Conservation (phyloP, 2,888 invertebrate genomes). For the Microplitis manilae region DNA sequence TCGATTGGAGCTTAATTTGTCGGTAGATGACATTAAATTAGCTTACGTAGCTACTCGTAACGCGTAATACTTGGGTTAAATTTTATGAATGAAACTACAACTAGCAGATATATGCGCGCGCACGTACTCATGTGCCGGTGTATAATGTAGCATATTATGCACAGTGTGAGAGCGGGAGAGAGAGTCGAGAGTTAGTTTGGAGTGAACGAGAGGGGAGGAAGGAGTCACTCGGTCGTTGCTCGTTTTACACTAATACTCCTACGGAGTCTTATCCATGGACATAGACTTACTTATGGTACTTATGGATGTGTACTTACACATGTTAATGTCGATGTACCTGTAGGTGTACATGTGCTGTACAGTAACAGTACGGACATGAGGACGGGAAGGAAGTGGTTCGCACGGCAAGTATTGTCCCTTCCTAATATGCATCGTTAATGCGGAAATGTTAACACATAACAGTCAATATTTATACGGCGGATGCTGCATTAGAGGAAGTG, state of each 20-base stretch:
- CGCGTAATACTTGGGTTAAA: slow-evolving; percentile 51
- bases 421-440: slow-evolving; percentile 42
- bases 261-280: too few relatives aligned
- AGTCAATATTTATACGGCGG: slow-evolving; percentile 64
- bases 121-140: slow-evolving; percentile 19
- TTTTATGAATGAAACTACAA: slow-evolving; percentile 68
- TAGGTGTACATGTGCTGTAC: background rate
- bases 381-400: slow-evolving; percentile 59
- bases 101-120: slow-evolving; percentile 42
- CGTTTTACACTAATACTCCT: background rate
- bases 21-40: too few relatives aligned
- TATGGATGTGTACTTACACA: background rate
- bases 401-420: slow-evolving; percentile 61
- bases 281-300: too few relatives aligned
- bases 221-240: slow-evolving; percentile 37
- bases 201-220: slow-evolving; percentile 3
- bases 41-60: slow-evolving; percentile 8
- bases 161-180: slow-evolving; percentile 22
- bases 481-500: slow-evolving; percentile 66
- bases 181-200: slow-evolving; percentile 19
- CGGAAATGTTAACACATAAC: slow-evolving; percentile 43
- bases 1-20: too few relatives aligned
- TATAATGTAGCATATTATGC: slow-evolving; percentile 14
- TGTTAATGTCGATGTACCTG: background rate
- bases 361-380: slow-evolving; percentile 17